Base-by-base conservation (phyloP, 1,140 invertebrate genomes). In the Aphelenchoides avenae region DNA sequence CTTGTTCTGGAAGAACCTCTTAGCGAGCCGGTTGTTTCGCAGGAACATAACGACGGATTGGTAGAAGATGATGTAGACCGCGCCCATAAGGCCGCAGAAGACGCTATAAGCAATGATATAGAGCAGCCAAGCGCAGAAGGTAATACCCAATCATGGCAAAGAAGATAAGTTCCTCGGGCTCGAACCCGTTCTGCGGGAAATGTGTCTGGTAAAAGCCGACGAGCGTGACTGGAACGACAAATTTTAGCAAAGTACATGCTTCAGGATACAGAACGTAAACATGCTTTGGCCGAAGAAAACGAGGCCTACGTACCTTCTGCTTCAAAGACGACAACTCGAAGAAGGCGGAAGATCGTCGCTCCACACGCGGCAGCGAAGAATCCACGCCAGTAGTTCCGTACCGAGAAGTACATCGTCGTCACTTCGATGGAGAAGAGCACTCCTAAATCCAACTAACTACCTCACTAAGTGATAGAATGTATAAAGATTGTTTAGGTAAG, bases 351-450 rank as follows among this genome's bases (percentile, higher is more conserved):
- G 71, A 93, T 86, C 2, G 91, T 89, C 0, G 94, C 93, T 31
- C 91, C 90, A 79, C 90, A 95, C 1, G 95, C 91, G 5, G 94
- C 92, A 0, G 92, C 87, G 75, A 97, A 98, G 79, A 99, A 99
- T 0, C 92, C 93, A 51, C 94, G 81, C 93, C 94, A 99, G 77
- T 99, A 99, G 76, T 97, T 98, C 50, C 93, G 82, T 0, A 97
- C 91, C 4, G 93, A 92, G 79, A 99, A 99, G 77, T 95, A 98
- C 0, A 92, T 92, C 0, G 91, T 91, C 26, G 94, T 98, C 79
- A 97, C 93, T 83, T 99, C 94, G 61, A 99, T 97, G 69, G 91
- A 95, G 79, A 98, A 98, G 18, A 98, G 81, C 0, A 99, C 94
- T 73, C 93, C 89, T 86, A 72, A 24, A 75, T 60, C 26, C 36